phyloP scores from a whole-genome alignment of 2,113 vertebrate species.

The Bothrops jararaca region DNA sequence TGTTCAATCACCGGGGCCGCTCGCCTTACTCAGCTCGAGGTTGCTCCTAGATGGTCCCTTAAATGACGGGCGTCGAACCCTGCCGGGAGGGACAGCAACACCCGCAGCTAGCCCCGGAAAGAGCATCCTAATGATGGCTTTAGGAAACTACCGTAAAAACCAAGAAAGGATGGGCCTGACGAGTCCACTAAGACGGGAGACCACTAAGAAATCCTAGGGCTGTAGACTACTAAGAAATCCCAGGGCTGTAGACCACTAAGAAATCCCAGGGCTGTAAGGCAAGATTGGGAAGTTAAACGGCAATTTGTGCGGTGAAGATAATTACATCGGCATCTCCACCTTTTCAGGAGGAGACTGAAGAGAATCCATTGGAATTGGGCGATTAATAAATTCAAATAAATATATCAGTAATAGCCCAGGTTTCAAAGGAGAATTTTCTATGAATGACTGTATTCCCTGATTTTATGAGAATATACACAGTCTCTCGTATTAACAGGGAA shows the following conservation, averaged over 20 bases:
- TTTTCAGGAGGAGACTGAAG: not conserved
- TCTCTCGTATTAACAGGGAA: too few relatives aligned
- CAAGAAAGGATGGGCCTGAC: not conserved
- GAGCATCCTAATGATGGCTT: not conserved
- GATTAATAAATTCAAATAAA: too few relatives aligned
- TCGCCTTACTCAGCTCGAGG: not conserved
- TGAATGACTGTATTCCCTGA: too few relatives aligned
- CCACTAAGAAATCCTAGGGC: not conserved
- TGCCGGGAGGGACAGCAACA: not conserved
- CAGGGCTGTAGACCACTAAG: not conserved
- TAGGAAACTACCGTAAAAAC: not conserved
- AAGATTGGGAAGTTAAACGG: not conserved
- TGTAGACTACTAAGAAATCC: too few relatives aligned
- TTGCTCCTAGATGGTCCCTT: not conserved
- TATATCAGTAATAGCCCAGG: too few relatives aligned
- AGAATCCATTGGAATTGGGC: too few relatives aligned
- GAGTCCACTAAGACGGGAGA: not conserved
- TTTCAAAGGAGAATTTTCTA: too few relatives aligned
- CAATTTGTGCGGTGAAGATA: not conserved
- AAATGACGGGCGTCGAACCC: too few relatives aligned
- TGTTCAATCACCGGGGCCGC: not conserved
- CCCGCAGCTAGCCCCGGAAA: too few relatives aligned
- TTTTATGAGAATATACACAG: too few relatives aligned
- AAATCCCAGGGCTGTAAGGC: not conserved
- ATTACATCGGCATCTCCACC: not conserved